Evolutionary conservation across 2,113 vertebrate species (phyloP).

Genomic region (Microtus montanus): DNA sequence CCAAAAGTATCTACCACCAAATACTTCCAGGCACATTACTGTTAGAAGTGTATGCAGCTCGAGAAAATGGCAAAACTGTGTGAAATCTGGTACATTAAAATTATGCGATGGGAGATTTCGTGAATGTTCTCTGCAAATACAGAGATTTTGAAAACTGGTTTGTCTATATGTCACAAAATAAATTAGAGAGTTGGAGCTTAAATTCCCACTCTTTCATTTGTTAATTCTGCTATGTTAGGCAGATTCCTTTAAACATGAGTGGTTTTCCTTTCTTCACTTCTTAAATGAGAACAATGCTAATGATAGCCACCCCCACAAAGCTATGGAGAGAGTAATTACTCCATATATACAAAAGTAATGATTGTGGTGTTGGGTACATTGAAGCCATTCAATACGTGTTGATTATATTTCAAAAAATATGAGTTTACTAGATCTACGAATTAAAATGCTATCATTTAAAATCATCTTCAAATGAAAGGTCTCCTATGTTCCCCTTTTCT

Average conservation of each 20-base stretch:
- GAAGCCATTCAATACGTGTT: slow-evolving; percentile 8
- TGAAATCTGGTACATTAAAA: slow-evolving; percentile 17
- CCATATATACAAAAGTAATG: not conserved
- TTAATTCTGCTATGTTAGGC: not conserved
- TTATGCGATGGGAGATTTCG: not conserved
- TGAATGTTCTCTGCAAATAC: not conserved
- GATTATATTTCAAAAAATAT: slow-evolving; percentile 56
- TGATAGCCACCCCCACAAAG: not conserved
- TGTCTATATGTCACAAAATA: not conserved
- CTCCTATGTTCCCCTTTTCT: slow-evolving; percentile 50
- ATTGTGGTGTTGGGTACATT: not conserved
- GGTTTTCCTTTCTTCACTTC: slow-evolving; percentile 37
- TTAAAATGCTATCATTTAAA: slow-evolving; percentile 64
- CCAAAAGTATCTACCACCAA: not conserved
- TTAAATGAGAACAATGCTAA: slow-evolving; percentile 21
- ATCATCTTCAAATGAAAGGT: slow-evolving; percentile 58
- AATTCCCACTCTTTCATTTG: slow-evolving; percentile 34
- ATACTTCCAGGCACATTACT: not conserved
- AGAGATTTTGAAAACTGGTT: not conserved
- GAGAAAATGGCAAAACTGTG: not conserved
- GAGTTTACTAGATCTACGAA: not conserved
- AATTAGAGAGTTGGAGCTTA: not conserved
- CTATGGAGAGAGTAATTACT: slow-evolving; percentile 1
- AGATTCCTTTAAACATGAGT: slow-evolving; percentile 26
- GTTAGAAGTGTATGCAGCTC: not conserved